These are phyloP conservation scores for Crossaster papposus DNA, from an alignment of 53 echinoderm and acorn worm genomes.

Conservation along the genomic window DNA sequence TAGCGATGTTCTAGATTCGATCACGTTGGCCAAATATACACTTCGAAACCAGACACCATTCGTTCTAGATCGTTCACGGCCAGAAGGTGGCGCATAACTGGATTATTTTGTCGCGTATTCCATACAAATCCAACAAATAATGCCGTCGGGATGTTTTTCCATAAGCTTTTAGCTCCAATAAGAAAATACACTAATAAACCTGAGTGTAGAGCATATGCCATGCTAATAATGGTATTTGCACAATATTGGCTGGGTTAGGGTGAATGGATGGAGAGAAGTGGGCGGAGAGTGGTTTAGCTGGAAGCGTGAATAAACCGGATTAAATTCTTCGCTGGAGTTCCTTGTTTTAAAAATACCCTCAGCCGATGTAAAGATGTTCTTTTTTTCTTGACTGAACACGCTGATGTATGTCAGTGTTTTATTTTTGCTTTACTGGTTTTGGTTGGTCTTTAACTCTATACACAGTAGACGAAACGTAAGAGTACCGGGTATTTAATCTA, in stretches of 20 bases:
- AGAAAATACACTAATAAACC: neutral
- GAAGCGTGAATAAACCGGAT: neutral
- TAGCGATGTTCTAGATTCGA: too few species aligned
- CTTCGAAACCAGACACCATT: neutral
- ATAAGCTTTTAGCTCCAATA: neutral
- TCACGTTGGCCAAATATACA: neutral
- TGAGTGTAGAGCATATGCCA: neutral
- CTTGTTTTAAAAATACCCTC: too few species aligned
- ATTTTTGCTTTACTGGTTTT: too few species aligned
- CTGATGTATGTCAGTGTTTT: neutral
- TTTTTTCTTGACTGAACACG: neutral
- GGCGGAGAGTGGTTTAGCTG: constrained; percentile 2
- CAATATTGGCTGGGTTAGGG: neutral
- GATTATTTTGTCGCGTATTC: neutral
- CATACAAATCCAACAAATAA: neutral
- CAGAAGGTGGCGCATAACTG: neutral
- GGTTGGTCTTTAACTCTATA: too few species aligned
- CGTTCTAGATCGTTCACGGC: neutral
- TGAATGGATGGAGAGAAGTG: neutral
- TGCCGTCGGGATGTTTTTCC: neutral
- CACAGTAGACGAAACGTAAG: too few species aligned
- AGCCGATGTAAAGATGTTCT: too few species aligned
- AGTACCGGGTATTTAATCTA: too few species aligned
- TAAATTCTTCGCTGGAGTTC: too few species aligned
- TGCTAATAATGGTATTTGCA: neutral